Percentiles rank a stretch among this genome's conserved stretches.
phyloP scores from a whole-genome alignment of 2,797 vertebrate species.

The Bradypus variegatus region DNA sequence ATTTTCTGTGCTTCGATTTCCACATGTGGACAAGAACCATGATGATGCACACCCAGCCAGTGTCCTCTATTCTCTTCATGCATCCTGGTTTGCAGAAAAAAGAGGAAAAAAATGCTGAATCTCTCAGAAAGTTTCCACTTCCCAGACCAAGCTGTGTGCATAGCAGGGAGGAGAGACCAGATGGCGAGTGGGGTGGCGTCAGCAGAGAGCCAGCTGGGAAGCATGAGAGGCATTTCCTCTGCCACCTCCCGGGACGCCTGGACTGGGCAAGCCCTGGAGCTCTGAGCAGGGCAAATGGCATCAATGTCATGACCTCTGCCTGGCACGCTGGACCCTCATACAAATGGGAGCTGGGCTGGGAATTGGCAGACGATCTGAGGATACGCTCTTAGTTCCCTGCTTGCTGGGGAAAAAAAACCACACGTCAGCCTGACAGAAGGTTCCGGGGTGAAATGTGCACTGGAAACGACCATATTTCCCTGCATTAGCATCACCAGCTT shows the following conservation, averaged over 20 bases:
- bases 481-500: not conserved
- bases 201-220: not conserved
- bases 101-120: not conserved
- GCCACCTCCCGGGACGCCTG: not conserved
- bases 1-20: conserved; percentile 1
- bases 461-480: conserved; percentile 19
- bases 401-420: not conserved
- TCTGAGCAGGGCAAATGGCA: not conserved
- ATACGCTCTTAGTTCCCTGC: conserved; percentile 20
- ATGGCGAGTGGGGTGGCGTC: conserved; percentile 47
- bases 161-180: conserved; percentile 38
- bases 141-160: not conserved
- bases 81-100: not conserved
- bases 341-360: not conserved
- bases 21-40: not conserved
- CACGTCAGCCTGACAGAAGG: conserved; percentile 27
- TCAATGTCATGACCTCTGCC: not conserved
- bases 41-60: not conserved
- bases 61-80: not conserved
- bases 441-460: not conserved
- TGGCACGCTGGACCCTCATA: not conserved
- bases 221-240: conserved; percentile 13
- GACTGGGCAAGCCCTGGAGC: not conserved
- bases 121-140: conserved; percentile 28
- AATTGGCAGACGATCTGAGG: not conserved